These are phyloP conservation scores for Enteromius argenteus DNA, from an alignment of 2,797 vertebrate species.

Conservation along the genomic window DNA sequence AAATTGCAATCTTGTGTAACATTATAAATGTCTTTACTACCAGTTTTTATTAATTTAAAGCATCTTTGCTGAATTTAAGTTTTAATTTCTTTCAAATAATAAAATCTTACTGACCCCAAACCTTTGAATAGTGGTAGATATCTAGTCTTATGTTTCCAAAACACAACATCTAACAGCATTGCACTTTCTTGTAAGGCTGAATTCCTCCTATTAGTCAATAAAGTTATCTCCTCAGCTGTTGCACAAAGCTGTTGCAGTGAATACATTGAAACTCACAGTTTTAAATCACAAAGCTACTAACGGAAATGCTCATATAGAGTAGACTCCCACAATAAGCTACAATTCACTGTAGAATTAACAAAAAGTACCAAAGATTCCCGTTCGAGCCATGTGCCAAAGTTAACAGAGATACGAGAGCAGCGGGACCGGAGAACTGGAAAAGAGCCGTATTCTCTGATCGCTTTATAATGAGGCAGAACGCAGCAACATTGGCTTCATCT, in stretches of 20 bases:
- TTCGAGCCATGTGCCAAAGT: constrained; percentile 17
- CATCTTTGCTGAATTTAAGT: neutral
- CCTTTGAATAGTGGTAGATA: neutral
- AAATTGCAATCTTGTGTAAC: neutral
- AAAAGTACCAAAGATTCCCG: constrained; percentile 27
- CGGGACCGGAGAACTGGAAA: constrained; percentile 1
- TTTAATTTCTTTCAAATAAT: neutral
- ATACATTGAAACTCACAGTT: neutral
- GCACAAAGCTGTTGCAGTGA: neutral
- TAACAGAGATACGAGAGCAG: constrained; percentile 16
- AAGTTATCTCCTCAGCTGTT: neutral
- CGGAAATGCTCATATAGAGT: neutral
- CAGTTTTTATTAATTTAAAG: neutral
- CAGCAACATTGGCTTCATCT: neutral
- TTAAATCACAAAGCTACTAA: neutral
- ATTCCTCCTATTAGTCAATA: neutral
- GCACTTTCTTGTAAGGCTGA: neutral
- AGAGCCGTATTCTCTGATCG: neutral
- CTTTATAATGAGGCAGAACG: constrained; percentile 21
- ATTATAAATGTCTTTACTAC: neutral
- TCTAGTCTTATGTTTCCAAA: neutral
- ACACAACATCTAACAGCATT: neutral
- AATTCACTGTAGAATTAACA: constrained; percentile 17
- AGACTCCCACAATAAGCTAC: too few relatives aligned
- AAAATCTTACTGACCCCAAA: neutral